A percentile compares a stretch with the other conserved stretches of the same genome.
phyloP scores from a whole-genome alignment of 2,113 vertebrate species.

The Origma solitaria region DNA sequence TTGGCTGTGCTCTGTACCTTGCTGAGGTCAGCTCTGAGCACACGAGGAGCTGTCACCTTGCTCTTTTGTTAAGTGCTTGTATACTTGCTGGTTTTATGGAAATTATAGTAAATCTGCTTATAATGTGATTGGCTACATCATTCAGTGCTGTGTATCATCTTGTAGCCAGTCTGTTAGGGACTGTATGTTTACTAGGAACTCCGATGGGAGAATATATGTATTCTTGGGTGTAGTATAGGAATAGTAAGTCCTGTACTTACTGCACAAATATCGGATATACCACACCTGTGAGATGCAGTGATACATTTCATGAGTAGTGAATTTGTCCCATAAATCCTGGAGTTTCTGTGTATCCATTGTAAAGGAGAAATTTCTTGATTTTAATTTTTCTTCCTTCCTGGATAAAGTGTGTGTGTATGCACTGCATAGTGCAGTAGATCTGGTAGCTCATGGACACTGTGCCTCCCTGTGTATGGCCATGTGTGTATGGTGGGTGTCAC shows the following conservation, averaged over 20 bases:
- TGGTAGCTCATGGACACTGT: background rate
- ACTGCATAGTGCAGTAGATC: background rate
- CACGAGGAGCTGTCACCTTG: background rate
- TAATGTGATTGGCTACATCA: background rate
- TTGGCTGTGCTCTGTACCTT: constrained; percentile 29
- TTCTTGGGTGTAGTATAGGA: background rate
- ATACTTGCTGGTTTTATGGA: constrained; percentile 25
- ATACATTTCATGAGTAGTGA: background rate
- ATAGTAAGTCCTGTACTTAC: background rate
- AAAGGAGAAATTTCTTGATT: background rate
- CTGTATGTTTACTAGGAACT: background rate
- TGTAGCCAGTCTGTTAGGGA: background rate
- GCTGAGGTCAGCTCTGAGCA: constrained; percentile 30
- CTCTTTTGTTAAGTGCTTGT: constrained; percentile 31
- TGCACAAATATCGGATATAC: background rate
- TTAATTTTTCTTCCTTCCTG: background rate
- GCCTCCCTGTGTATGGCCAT: background rate
- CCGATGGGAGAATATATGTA: background rate
- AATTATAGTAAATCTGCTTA: constrained; percentile 34
- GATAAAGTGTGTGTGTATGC: background rate
- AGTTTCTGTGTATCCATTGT: background rate
- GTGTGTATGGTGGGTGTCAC: background rate
- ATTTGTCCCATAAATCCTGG: background rate
- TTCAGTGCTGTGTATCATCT: background rate
- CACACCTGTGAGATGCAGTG: background rate